Evolutionary conservation across 1,140 invertebrate species (phyloP).

Genomic region (Bradysia coprophila): DNA sequence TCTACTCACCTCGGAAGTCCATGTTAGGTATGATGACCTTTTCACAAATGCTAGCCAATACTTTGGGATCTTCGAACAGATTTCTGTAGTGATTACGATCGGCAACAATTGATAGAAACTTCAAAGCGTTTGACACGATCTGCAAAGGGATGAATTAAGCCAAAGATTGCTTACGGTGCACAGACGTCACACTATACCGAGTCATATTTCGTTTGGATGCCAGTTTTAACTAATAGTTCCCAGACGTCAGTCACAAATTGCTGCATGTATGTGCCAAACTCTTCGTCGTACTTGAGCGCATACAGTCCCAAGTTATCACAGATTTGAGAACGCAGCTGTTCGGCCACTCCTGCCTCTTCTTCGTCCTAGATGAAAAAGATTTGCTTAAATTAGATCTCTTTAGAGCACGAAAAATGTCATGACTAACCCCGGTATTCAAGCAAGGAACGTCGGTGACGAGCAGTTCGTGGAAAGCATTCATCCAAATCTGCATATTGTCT

Average conservation of each 20-base stretch:
- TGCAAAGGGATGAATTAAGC: slow-evolving; percentile 26
- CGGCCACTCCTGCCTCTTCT: slow-evolving; percentile 76
- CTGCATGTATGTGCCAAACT: slow-evolving; percentile 75
- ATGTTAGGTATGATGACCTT: slow-evolving; percentile 97
- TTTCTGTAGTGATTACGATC: slow-evolving; percentile 72
- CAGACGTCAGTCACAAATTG: slow-evolving; percentile 86
- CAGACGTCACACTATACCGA: no score
- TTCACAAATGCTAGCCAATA: slow-evolving; percentile 83
- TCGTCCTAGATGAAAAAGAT: slow-evolving; percentile 39
- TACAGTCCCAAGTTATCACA: slow-evolving; percentile 91
- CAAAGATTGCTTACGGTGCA: slow-evolving; percentile 5
- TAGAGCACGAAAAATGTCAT: no score
- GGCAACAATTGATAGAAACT: slow-evolving; percentile 87
- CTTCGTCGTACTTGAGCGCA: slow-evolving; percentile 95
- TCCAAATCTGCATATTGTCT: slow-evolving; percentile 91
- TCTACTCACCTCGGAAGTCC: slow-evolving; percentile 81
- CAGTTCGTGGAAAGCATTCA: slow-evolving; percentile 72
- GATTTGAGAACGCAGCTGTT: slow-evolving; percentile 84
- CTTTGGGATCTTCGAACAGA: slow-evolving; percentile 75
- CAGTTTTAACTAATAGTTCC: slow-evolving; percentile 71
- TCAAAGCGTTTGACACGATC: slow-evolving; percentile 89
- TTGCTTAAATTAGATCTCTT: slow-evolving; percentile 6
- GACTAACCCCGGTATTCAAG: slow-evolving; percentile 41
- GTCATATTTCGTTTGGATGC: slow-evolving; percentile 80
- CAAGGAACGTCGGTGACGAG: slow-evolving; percentile 57